Base-by-base conservation (phyloP, 2,797 vertebrate species). In the Poecilia gillii region DNA sequence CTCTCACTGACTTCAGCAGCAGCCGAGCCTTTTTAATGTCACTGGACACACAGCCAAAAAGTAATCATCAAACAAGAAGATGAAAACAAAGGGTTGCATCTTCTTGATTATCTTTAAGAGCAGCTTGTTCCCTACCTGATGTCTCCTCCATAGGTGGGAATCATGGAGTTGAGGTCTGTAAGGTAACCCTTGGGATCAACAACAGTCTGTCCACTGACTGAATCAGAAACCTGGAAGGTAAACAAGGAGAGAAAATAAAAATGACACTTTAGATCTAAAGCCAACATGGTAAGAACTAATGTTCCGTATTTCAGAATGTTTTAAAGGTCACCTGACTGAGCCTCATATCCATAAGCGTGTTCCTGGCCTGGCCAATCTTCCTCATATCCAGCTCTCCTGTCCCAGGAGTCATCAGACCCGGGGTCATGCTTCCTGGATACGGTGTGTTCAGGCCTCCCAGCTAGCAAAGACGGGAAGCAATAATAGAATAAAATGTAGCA, bases 271-370 rank as follows among this genome's bases (percentile, higher is more conserved):
- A 46, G 25, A n/a, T 23, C 7, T 47, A 55, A 16, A 76, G 3
- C 6, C 12, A 5, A 43, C 8, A 62, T 18, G 55, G 16, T 47
- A 20, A 16, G 11, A 70, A 51, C n/a, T 20, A 1, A 71, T 4
- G 20, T 33, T 23, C 20, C 6, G 1, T 7, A 18, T 45, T 43
- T 28, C 5, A 71, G 41, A 45, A 71, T 45, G 7, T 8, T 18
- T 28, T n/a, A 8, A 41, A 51, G 55, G 3, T 88, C 88, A 99
- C 98, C 97, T 99, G 98, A 91, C 99, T 99, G 62, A 99, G 96
- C 89, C 98, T 97, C 98, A 99, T 99, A 84, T 99, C 98, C 99
- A 99, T 99, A 85, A 99, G 94, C 0, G 99, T 99, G 91, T 99
- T 99, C 79, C 99, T 98, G 79, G 99, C 99, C 89, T 99, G 98